These are phyloP conservation scores for Ceratotherium simum DNA, from an alignment of 2,113 vertebrate species.

Conservation along the genomic window DNA sequence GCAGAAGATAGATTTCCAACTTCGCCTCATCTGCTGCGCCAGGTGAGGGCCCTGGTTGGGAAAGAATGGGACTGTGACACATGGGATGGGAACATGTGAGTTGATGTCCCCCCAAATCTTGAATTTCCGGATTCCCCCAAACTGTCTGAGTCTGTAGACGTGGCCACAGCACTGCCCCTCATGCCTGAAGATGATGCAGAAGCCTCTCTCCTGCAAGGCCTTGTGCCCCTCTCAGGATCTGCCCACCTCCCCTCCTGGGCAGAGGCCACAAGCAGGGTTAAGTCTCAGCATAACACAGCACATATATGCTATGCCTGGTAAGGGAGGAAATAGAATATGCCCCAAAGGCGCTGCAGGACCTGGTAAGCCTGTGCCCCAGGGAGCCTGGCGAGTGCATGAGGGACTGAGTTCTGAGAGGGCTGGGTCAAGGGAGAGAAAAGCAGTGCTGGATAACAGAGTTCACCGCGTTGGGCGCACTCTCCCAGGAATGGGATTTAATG, in stretches of 20 bases:
- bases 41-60: neutral
- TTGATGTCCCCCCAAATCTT: neutral
- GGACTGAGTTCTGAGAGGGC: neutral
- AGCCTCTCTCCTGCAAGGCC: neutral
- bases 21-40: neutral
- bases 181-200: neutral
- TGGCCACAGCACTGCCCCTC: neutral
- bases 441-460: neutral
- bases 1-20: neutral
- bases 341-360: no score
- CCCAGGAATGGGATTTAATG: neutral
- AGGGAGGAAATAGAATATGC: neutral
- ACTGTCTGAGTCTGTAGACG: neutral
- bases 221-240: neutral
- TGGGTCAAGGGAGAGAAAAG: neutral
- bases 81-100: neutral
- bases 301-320: neutral
- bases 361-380: neutral
- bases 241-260: neutral
- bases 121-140: neutral
- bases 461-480: neutral
- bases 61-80: neutral
- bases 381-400: rapidly evolving
- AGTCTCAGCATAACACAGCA: neutral
- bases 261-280: neutral